phyloP scores from a whole-genome alignment of 2,888 invertebrate species.

The Itoplectis maculator region DNA sequence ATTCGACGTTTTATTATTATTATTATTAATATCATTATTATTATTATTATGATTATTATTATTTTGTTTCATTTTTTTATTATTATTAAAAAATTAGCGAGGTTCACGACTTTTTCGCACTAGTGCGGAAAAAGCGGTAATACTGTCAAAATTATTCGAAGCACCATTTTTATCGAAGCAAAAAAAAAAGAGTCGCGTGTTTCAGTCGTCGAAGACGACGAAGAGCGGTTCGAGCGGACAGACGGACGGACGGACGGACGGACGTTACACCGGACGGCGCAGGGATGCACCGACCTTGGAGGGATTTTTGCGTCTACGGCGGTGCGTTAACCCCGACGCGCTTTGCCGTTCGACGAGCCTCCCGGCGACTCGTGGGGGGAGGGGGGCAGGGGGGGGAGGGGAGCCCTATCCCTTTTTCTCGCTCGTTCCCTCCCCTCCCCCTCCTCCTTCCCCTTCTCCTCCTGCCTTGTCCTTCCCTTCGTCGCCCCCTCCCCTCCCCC shows the following conservation, averaged over 20 bases:
- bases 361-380: slow-evolving; percentile 54
- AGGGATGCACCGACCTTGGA: slow-evolving; percentile 84
- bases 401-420: slow-evolving; percentile 65
- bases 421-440: slow-evolving; percentile 53
- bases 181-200: too few relatives aligned
- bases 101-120: too few relatives aligned
- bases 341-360: slow-evolving; percentile 47
- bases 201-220: too few relatives aligned
- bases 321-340: slow-evolving; percentile 81
- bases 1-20: too few relatives aligned
- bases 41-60: too few relatives aligned
- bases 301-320: slow-evolving; percentile 84
- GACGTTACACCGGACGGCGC: slow-evolving; percentile 60
- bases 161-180: too few relatives aligned
- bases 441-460: slow-evolving; percentile 48
- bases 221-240: slow-evolving; percentile 69
- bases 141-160: too few relatives aligned
- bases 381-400: slow-evolving; percentile 57
- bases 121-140: too few relatives aligned
- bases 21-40: too few relatives aligned
- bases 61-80: too few relatives aligned
- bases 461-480: slow-evolving; percentile 50
- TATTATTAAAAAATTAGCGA: too few relatives aligned
- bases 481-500: slow-evolving; percentile 48
- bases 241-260: slow-evolving; percentile 45